Percentiles rank a stretch among this genome's conserved stretches.
These are phyloP conservation scores for Tympanuchus pallidicinctus DNA, from an alignment of 2,113 vertebrate species.

Conservation along the genomic window DNA sequence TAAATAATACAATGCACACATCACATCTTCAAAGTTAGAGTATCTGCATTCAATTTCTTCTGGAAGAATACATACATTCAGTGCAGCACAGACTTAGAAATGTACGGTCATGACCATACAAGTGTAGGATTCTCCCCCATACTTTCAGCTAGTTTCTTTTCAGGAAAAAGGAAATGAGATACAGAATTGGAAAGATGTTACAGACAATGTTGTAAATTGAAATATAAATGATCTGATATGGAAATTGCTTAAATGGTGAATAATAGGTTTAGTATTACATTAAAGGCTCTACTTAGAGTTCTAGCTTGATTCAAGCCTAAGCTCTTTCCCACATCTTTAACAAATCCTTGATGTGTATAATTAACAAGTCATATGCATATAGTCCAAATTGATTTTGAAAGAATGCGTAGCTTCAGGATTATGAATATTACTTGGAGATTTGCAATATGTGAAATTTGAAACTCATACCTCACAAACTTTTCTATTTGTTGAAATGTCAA, in stretches of 20 bases:
- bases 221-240: background rate
- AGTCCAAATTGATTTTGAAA: background rate
- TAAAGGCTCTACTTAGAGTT: background rate
- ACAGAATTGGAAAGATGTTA: constrained; percentile 17
- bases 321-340: background rate
- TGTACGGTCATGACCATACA: too few species aligned
- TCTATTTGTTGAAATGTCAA: background rate
- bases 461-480: background rate
- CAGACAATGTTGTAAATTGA: background rate
- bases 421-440: background rate
- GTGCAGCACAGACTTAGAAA: background rate
- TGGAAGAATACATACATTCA: background rate
- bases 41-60: background rate
- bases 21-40: background rate
- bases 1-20: background rate
- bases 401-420: background rate
- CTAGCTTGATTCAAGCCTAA: background rate
- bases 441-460: background rate
- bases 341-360: background rate
- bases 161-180: background rate
- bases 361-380: background rate
- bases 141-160: background rate
- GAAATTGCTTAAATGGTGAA: constrained; percentile 22
- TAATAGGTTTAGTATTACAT: background rate
- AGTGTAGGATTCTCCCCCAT: background rate